Conservation (phyloP, 1,140 invertebrate species). For the Capitella teleta region DNA sequence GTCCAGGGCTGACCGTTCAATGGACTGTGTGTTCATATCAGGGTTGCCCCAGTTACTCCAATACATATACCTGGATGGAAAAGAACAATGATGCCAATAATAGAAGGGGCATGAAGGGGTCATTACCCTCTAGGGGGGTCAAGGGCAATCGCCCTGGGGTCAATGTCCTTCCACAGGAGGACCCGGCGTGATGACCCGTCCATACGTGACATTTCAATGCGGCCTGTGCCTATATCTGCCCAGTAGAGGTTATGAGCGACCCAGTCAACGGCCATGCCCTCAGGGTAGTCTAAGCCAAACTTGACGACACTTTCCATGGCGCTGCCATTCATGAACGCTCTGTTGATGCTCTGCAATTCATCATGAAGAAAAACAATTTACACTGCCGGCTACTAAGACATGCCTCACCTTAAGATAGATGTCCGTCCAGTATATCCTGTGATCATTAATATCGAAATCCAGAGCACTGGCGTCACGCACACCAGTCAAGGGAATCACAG, state of each 20-base stretch:
- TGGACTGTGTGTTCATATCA: too few species aligned
- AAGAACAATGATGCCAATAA: not conserved
- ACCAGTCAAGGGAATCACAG: slow-evolving; percentile 49
- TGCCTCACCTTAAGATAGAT: slow-evolving; percentile 49
- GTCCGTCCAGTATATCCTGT: slow-evolving; percentile 82
- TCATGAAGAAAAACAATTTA: not conserved
- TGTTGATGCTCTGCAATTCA: slow-evolving; percentile 30
- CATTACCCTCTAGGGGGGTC: slow-evolving; percentile 74
- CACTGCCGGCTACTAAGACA: too few species aligned
- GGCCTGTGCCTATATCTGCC: slow-evolving; percentile 81
- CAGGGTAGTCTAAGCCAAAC: slow-evolving; percentile 64
- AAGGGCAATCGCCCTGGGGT: slow-evolving; percentile 80
- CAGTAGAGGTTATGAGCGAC: slow-evolving; percentile 87
- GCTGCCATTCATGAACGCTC: slow-evolving; percentile 53
- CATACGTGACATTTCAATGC: slow-evolving; percentile 81
- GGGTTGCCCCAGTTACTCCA: slow-evolving; percentile 99
- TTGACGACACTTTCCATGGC: slow-evolving; percentile 63
- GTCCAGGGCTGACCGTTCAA: slow-evolving; percentile 92
- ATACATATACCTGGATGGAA: slow-evolving; percentile 54
- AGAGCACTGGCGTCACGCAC: slow-evolving; percentile 78
- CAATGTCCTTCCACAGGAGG: slow-evolving; percentile 64
- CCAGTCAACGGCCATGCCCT: slow-evolving; percentile 93
- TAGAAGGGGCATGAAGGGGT: not conserved
- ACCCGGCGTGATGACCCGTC: slow-evolving; percentile 62
- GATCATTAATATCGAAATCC: slow-evolving; percentile 79